Conservation (phyloP, 2,113 vertebrate genomes). For the Saguinus midas region DNA sequence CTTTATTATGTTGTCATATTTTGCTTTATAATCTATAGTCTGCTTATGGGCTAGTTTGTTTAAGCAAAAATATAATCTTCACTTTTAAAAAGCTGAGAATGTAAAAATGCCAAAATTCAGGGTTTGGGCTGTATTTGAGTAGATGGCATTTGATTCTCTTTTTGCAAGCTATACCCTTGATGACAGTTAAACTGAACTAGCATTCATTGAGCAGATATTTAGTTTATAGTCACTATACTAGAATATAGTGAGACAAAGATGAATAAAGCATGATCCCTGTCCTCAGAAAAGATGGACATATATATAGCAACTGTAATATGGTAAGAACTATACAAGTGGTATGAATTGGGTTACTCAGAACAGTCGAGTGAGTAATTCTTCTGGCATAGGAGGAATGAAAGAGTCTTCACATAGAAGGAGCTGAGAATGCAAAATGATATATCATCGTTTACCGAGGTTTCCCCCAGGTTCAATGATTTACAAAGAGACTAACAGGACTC, state of each 20-base stretch:
- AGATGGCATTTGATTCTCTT: background rate
- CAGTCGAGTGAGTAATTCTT: background rate
- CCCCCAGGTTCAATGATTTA: background rate
- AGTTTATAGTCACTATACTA: background rate
- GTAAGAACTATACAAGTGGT: background rate
- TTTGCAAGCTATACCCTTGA: background rate
- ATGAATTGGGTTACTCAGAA: conserved; percentile 7
- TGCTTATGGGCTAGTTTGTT: background rate
- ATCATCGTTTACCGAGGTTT: background rate
- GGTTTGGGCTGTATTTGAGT: background rate
- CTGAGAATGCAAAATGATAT: background rate
- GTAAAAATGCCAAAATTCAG: background rate
- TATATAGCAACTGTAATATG: background rate
- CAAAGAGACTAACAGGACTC: background rate
- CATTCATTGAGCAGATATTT: conserved; percentile 14
- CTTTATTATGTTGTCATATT: background rate
- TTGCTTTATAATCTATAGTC: background rate
- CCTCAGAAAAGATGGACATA: background rate
- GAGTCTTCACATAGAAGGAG: background rate
- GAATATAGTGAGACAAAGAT: background rate
- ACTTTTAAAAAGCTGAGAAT: background rate
- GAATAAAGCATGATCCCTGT: background rate
- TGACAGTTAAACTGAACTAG: background rate
- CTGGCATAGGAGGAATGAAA: background rate
- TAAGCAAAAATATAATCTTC: conserved; percentile 1